Percentiles rank a stretch among this genome's conserved stretches.
Evolutionary conservation across 2,888 invertebrate species (phyloP).

Genomic region (Diplolepis rosae): DNA sequence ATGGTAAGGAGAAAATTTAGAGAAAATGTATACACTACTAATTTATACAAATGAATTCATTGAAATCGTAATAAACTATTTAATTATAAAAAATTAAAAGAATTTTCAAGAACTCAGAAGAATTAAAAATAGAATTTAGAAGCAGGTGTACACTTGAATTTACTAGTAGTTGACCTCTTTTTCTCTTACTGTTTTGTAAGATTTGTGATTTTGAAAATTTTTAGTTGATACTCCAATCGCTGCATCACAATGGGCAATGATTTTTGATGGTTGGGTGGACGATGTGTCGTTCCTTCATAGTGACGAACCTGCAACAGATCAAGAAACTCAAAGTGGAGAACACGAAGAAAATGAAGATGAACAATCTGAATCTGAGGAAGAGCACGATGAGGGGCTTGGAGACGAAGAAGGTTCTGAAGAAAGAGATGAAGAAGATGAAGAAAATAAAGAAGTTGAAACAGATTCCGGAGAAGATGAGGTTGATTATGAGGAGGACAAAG

Average conservation of each 20-base stretch:
- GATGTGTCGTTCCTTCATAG: constrained; percentile 74
- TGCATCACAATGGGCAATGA: constrained; percentile 83
- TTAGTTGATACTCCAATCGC: constrained; percentile 78
- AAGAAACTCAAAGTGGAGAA: constrained; percentile 61
- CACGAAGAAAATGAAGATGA: constrained; percentile 48
- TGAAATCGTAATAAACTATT: no score
- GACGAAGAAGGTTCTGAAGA: constrained; percentile 50
- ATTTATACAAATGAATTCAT: no score
- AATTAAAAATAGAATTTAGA: no score
- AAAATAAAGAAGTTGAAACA: constrained; percentile 73
- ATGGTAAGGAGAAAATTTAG: constrained; percentile 78
- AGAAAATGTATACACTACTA: no score
- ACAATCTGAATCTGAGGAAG: constrained; percentile 75
- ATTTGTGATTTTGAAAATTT: constrained; percentile 26
- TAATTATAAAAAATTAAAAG: no score
- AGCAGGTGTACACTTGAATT: no score
- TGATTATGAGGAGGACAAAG: constrained; percentile 59
- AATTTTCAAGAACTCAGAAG: no score
- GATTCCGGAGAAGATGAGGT: constrained; percentile 64
- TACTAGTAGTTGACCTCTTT: no score
- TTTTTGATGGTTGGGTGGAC: constrained; percentile 88
- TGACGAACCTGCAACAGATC: constrained; percentile 44
- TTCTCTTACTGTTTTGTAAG: no score
- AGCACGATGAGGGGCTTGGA: constrained; percentile 70
- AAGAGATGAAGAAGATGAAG: constrained; percentile 61